A percentile compares a stretch with the other conserved stretches of the same genome.
Evolutionary conservation across 2,113 vertebrate species (phyloP).

Genomic region (Nematolebias whitei): DNA sequence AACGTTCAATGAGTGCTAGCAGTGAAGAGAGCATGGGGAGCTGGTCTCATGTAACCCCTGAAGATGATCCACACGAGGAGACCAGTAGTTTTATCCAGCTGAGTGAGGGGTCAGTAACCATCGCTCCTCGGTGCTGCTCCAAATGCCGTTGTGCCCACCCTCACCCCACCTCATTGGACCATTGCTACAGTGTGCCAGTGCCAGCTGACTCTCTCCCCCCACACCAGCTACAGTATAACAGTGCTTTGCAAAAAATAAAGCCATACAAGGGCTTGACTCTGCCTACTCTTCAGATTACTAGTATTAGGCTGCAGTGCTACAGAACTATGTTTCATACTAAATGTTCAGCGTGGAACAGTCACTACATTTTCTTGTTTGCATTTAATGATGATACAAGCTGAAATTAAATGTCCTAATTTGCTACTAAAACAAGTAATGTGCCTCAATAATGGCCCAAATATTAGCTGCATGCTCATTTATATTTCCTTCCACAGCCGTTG

Average conservation of each 20-base stretch:
- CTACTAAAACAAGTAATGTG: background rate
- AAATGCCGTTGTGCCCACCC: slow-evolving; percentile 57
- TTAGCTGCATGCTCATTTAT: background rate
- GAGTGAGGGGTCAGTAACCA: slow-evolving; percentile 88
- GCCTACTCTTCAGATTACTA: slow-evolving; percentile 22
- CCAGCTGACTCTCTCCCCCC: slow-evolving; percentile 30
- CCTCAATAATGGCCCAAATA: background rate
- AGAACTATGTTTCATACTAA: slow-evolving; percentile 22
- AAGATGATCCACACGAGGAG: slow-evolving; percentile 93
- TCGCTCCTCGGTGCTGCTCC: slow-evolving; percentile 58
- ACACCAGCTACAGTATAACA: slow-evolving; percentile 33
- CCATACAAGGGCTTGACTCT: slow-evolving; percentile 26
- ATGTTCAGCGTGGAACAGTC: slow-evolving; percentile 31
- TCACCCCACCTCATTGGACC: slow-evolving; percentile 68
- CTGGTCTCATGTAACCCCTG: slow-evolving; percentile 93
- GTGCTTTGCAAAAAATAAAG: slow-evolving; percentile 47
- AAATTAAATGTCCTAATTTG: background rate
- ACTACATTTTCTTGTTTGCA: slow-evolving; percentile 19
- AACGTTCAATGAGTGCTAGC: slow-evolving; percentile 86
- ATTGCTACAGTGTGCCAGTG: slow-evolving; percentile 59
- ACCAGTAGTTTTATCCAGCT: slow-evolving; percentile 95
- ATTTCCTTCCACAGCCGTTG: background rate
- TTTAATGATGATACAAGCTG: slow-evolving; percentile 15
- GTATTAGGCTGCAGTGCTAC: slow-evolving; percentile 15
- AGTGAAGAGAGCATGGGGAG: slow-evolving; percentile 95